A percentile compares a stretch with the other conserved stretches of the same genome.
These are phyloP conservation scores for Meghimatium bilineatum DNA, from an alignment of 2,888 invertebrate species.

Conservation along the genomic window DNA sequence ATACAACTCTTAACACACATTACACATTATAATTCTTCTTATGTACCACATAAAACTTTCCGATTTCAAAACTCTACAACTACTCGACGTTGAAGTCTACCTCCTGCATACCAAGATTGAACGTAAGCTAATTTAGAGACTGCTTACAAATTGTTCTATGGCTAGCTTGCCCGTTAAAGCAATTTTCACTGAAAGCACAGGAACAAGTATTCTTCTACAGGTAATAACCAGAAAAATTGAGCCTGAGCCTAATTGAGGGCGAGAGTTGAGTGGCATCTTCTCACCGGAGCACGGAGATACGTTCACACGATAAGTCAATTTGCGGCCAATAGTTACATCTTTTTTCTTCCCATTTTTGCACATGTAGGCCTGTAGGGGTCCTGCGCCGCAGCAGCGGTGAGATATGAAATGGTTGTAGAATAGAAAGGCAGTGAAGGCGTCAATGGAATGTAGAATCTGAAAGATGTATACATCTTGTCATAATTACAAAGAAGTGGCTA, in stretches of 20 bases:
- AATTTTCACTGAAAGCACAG: neutral
- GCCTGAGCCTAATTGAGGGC: constrained; percentile 9
- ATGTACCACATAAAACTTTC: no score
- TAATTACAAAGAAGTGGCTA: neutral
- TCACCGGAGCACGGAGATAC: constrained; percentile 19
- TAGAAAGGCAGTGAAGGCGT: neutral
- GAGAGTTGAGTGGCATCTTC: constrained; percentile 15
- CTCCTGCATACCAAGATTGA: no score
- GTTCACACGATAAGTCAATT: constrained; percentile 27
- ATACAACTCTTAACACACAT: no score
- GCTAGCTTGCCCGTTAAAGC: neutral
- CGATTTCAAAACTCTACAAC: no score
- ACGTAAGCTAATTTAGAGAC: no score
- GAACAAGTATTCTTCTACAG: neutral
- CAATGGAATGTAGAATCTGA: constrained; percentile 4
- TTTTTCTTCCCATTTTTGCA: neutral
- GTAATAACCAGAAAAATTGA: neutral
- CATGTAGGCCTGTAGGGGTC: neutral
- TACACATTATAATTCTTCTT: no score
- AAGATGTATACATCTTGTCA: neutral
- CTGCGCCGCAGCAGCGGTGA: neutral
- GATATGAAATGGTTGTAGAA: neutral
- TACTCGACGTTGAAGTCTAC: no score
- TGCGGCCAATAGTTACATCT: constrained; percentile 12
- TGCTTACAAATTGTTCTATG: neutral